Base-by-base conservation (phyloP, 2,797 vertebrate species). In the Antennarius maculatus region DNA sequence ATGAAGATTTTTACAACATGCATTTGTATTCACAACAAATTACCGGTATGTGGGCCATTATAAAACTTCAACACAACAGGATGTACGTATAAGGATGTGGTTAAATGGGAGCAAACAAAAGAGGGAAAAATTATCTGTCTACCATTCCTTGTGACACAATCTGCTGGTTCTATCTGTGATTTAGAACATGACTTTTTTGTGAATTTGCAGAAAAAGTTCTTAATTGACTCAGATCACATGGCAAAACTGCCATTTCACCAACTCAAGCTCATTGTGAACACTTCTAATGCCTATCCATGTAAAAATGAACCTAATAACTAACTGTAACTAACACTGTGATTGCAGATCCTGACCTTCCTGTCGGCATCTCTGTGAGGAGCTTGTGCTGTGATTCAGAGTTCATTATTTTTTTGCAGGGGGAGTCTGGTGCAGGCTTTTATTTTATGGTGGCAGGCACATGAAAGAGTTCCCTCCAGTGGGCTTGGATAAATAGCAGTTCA, bases 321-420 rank as follows among this genome's bases (percentile, higher is more conserved):
- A 42, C 37, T 17, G 49, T 72, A 53, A 88, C 83, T 81, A 75
- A 60, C 34, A 49, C 17, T 10, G 53, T 16, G 50, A 79, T 47
- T 3, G 77, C 80, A 74, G 74, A 82, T 69, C 69, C 64, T 2
- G 1, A 41, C 62, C 55, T 72, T 80, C 70, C 81, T 75, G 73
- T 73, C 54, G 14, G 69, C 66, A 73, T 75, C 42, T 59, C 48
- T 59, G 70, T 18, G 49, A 53, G 62, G 66, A 71, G 66, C 76
- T 78, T 59, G 54, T 66, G 61, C 41, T 54, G 69, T 46, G 66
- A 50, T 56, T 41, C 18, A 7, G 46, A 37, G 85, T 91, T 92
- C 90, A 91, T 90, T 90, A 77, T 91, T 83, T 81, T 91, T 87
- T 86, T 81, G 74, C 69, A 77, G 76, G 77, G 73, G 76, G 80